Percentiles rank a stretch among this genome's conserved stretches.
Evolutionary conservation across 2,888 invertebrate genomes (phyloP).

Genomic region (Luffia ferchaultella): DNA sequence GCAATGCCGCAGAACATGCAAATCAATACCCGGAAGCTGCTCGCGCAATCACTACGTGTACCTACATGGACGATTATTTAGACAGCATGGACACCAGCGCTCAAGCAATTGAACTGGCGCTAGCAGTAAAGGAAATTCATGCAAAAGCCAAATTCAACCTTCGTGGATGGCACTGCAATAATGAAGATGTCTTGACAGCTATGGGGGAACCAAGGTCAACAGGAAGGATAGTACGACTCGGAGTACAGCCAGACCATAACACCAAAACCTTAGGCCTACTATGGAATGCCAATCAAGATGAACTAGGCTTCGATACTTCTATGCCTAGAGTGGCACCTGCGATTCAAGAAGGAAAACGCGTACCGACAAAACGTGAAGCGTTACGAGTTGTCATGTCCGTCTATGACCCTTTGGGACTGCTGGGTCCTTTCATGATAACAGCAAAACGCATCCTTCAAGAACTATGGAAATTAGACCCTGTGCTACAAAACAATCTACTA

Average conservation of each 20-base stretch:
- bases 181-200: too few relatives aligned
- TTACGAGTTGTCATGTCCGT: slow-evolving; percentile 18
- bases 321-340: too few relatives aligned
- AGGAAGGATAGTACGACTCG: too few relatives aligned
- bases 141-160: not conserved
- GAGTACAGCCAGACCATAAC: too few relatives aligned
- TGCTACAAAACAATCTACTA: too few relatives aligned
- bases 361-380: too few relatives aligned
- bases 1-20: slow-evolving; percentile 1
- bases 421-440: slow-evolving; percentile 3
- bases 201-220: too few relatives aligned
- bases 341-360: too few relatives aligned
- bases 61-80: slow-evolving; percentile 10
- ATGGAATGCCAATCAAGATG: too few relatives aligned
- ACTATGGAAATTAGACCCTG: slow-evolving; percentile 7
- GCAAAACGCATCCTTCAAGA: slow-evolving; percentile 7
- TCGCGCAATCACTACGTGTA: not conserved
- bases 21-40: slow-evolving; percentile 10
- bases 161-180: not conserved
- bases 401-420: slow-evolving; percentile 20
- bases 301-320: too few relatives aligned
- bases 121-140: not conserved
- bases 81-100: slow-evolving; percentile 3
- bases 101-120: slow-evolving; percentile 1
- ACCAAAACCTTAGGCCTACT: too few relatives aligned